Evolutionary conservation across 2,113 vertebrate genomes (phyloP), one percentile per base, ranked within the genome.

Genomic region (Mixornis gularis): DNA sequence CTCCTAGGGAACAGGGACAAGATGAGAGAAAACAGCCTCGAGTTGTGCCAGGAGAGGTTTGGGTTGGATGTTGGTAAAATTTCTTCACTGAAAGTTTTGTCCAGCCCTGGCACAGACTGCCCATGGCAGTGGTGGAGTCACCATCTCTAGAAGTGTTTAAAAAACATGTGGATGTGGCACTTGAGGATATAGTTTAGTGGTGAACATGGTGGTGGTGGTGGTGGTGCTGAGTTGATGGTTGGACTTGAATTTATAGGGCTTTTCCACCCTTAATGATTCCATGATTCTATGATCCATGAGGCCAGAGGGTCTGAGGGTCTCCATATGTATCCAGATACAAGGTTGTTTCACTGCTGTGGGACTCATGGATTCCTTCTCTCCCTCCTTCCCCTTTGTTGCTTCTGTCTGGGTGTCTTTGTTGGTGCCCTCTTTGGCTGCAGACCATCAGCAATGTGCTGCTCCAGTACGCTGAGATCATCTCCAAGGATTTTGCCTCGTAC

Each of bases 381-480:
- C 40, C 24, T 77, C 43, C 44, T 60, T 66, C 36, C 21, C 46
- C 40, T 68, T 64, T 29, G 73, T 40, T 55, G 56, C 66, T 70
- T 46, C 53, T 71, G 12, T 30, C 40, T 53, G 87, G 38, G n/a
- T 81, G 53, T 51, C 26, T 29, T 41, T 1, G 3, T 56, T 36
- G 43, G 66, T 62, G 68, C 58, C 25, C 15, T 65, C 2, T 4
- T 38, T 51, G 86, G 36, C 80, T 72, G 29, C 96, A 99, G 99
- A 99, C 99, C 65, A 99, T 99, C 96, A 99, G 99, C 96, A 99
- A 99, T 2, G 98, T 99, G 44, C 98, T 99, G 7, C 98, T 99
- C 25, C 99, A 99, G 84, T 99, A 99, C 0, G 98, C 98, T 0
- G 99, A 99, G 92, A 99, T 99, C 78, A 99, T 99, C 92, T 98